A percentile compares a stretch with the other conserved stretches of the same genome.
phyloP scores from a whole-genome alignment of 2,888 invertebrate species.

The Pristionchus japonicus region DNA sequence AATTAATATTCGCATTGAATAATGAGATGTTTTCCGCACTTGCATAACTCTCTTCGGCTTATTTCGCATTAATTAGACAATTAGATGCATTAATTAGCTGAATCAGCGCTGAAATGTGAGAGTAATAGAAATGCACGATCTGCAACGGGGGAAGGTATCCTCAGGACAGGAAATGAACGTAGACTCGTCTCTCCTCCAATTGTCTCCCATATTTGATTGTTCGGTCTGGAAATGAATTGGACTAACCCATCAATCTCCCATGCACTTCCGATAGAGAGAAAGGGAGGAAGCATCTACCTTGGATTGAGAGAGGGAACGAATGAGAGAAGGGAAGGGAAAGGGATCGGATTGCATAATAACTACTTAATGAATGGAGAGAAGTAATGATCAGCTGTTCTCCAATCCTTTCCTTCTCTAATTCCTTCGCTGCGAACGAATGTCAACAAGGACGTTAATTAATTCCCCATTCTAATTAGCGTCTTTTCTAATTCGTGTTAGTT shows the following conservation, averaged over 20 bases:
- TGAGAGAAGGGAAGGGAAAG: not conserved
- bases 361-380: not conserved
- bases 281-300: not conserved
- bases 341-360: not conserved
- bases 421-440: not conserved
- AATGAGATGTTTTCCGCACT: not conserved
- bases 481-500: slow-evolving; percentile 38
- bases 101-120: not conserved
- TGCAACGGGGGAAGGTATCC: not conserved
- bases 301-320: not conserved
- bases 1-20: not conserved
- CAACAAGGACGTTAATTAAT: slow-evolving; percentile 19
- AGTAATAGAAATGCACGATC: not conserved
- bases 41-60: not conserved
- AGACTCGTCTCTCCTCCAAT: not conserved
- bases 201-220: not conserved
- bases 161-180: not conserved
- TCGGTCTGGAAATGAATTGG: slow-evolving; percentile 8
- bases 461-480: slow-evolving; percentile 1
- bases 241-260: slow-evolving; percentile 14
- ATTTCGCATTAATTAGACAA: too few species aligned
- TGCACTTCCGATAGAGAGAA: not conserved
- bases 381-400: not conserved
- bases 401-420: not conserved
- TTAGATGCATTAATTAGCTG: not conserved